These are phyloP conservation scores for Netelia melanura DNA, from an alignment of 2,888 invertebrate species.

Conservation along the genomic window DNA sequence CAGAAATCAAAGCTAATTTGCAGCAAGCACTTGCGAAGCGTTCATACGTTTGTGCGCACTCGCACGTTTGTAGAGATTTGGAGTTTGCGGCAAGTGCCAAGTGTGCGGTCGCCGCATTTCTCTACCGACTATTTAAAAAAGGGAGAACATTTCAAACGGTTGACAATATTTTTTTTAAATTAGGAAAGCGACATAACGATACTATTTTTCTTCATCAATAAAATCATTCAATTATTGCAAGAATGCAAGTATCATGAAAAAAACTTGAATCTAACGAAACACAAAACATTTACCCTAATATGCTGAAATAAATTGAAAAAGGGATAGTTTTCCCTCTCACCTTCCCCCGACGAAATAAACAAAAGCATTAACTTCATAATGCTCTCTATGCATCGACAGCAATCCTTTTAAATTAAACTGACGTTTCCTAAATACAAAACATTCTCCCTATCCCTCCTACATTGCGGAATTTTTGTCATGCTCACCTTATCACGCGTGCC, in stretches of 20 bases:
- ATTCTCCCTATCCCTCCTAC: slow-evolving; percentile 16
- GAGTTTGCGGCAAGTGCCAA: too few species aligned
- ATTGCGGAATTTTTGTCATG: neutral
- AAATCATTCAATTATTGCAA: too few species aligned
- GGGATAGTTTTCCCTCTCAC: slow-evolving; percentile 23
- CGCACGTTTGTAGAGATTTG: too few species aligned
- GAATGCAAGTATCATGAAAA: neutral
- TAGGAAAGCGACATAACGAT: neutral
- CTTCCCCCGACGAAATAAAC: slow-evolving; percentile 34
- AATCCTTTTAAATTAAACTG: slow-evolving; percentile 65
- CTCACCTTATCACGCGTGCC: slow-evolving; percentile 36
- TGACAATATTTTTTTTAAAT: neutral
- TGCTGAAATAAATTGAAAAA: slow-evolving; percentile 25
- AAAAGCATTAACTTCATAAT: slow-evolving; percentile 43
- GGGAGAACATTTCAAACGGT: too few species aligned
- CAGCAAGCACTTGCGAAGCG: too few species aligned
- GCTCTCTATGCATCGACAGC: slow-evolving; percentile 36
- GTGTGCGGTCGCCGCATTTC: neutral
- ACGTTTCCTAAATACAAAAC: slow-evolving; percentile 49
- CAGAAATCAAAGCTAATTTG: too few species aligned
- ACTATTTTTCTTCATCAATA: too few species aligned
- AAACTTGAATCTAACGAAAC: neutral
- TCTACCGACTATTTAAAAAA: neutral
- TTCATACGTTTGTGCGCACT: too few species aligned
- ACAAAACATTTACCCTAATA: neutral